phyloP scores from a whole-genome alignment of 2,888 invertebrate species.

The Drosophila borealis region DNA sequence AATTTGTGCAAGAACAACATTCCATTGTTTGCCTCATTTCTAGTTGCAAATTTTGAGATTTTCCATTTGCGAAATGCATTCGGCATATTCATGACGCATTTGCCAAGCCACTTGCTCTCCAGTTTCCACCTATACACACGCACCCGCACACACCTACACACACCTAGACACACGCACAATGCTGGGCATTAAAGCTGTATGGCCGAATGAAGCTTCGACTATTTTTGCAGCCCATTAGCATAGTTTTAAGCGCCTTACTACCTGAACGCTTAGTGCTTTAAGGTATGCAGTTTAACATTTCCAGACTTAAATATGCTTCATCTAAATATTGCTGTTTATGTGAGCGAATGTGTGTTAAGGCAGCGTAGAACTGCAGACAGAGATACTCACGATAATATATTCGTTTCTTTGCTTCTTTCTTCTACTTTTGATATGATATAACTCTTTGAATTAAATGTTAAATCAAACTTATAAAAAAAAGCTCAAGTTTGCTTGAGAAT shows the following conservation, averaged over 20 bases:
- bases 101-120: background rate
- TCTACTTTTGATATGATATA: background rate
- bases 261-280: constrained; percentile 12
- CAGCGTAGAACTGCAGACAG: background rate
- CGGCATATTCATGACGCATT: constrained; percentile 8
- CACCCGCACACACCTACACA: background rate
- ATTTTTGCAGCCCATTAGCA: constrained; percentile 4
- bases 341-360: background rate
- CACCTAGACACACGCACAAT: background rate
- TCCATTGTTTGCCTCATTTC: constrained; percentile 25
- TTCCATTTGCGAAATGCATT: constrained; percentile 18
- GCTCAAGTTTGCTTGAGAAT: background rate
- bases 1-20: constrained; percentile 34
- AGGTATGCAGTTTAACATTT: constrained; percentile 4
- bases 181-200: background rate
- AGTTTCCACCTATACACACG: background rate
- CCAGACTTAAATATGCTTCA: constrained; percentile 6
- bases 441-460: background rate
- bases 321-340: background rate
- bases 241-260: constrained; percentile 26
- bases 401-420: background rate
- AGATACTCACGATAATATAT: background rate
- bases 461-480: too few relatives aligned
- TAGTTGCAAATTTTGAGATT: constrained; percentile 15
- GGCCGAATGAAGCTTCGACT: constrained; percentile 4